Evolutionary conservation across 2,888 invertebrate species (phyloP).

Genomic region (Pseudoips prasinana): DNA sequence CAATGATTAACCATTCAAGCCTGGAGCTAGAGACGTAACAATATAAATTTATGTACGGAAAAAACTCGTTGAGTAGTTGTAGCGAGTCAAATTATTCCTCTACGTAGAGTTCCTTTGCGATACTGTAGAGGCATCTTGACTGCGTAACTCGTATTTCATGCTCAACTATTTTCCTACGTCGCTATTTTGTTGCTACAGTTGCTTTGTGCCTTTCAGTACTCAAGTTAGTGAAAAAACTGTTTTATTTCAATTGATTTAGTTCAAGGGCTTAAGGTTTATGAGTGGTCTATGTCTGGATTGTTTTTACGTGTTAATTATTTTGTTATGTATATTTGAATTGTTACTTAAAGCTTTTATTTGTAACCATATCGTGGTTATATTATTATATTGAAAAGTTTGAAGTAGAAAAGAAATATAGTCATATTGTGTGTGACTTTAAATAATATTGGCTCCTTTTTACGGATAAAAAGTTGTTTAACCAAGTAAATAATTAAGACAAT

Average conservation of each 20-base stretch:
- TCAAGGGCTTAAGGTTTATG: background rate
- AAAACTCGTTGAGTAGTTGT: constrained; percentile 36
- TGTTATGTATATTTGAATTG: too few species aligned
- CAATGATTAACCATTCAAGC: too few species aligned
- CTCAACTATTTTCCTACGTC: constrained; percentile 37
- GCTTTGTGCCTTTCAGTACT: constrained; percentile 12
- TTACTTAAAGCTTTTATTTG: too few species aligned
- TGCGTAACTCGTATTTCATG: constrained; percentile 53
- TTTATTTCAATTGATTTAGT: constrained; percentile 9
- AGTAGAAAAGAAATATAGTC: too few species aligned
- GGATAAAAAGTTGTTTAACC: too few species aligned
- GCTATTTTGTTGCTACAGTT: constrained; percentile 27
- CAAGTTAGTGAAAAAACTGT: constrained; percentile 20
- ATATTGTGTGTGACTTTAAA: too few species aligned
- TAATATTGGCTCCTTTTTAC: too few species aligned
- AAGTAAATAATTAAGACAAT: too few species aligned
- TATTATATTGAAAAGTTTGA: too few species aligned
- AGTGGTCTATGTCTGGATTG: background rate
- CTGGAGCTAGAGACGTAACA: background rate
- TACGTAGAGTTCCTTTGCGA: constrained; percentile 54
- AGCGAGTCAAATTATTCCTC: constrained; percentile 51
- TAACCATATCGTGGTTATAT: too few species aligned
- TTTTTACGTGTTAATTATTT: too few species aligned
- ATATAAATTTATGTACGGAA: background rate
- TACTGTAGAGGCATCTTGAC: constrained; percentile 62